These are phyloP conservation scores for Anguilla obscura DNA, from an alignment of 2,797 vertebrate genomes.

Conservation along the genomic window DNA sequence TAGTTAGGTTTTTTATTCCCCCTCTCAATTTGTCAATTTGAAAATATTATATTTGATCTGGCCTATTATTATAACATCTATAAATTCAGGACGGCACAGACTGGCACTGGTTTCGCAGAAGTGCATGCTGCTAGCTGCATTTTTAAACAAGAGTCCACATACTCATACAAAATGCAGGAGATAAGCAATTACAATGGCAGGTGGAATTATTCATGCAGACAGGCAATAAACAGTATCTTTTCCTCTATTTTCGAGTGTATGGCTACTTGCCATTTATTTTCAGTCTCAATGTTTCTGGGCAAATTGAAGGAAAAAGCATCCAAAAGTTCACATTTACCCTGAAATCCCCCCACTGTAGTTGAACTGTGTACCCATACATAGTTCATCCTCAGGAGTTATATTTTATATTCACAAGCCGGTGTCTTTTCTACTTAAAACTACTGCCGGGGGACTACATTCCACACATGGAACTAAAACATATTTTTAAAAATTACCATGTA, in stretches of 20 bases:
- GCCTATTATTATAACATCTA: not conserved
- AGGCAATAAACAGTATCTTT: not conserved
- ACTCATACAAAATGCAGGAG: not conserved
- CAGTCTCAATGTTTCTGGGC: not conserved
- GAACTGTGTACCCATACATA: not conserved
- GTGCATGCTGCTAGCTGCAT: not conserved
- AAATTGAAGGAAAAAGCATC: not conserved
- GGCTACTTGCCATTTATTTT: not conserved
- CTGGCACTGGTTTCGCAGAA: not conserved
- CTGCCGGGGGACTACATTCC: not conserved
- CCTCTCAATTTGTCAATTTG: not conserved
- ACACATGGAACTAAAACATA: not conserved
- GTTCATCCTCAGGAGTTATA: not conserved
- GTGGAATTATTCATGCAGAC: not conserved
- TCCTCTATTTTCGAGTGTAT: not conserved
- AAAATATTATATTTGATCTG: constrained; percentile 6
- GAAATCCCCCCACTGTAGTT: not conserved
- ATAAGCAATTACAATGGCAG: constrained; percentile 1
- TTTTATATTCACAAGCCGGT: not conserved
- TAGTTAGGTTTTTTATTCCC: constrained; percentile 28
- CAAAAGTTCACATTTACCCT: not conserved
- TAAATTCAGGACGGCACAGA: not conserved
- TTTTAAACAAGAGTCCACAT: not conserved
- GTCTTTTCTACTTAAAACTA: not conserved
- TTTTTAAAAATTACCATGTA: not conserved